These are phyloP conservation scores for Andrena flavipes DNA, from an alignment of 2,888 invertebrate species.

Conservation along the genomic window DNA sequence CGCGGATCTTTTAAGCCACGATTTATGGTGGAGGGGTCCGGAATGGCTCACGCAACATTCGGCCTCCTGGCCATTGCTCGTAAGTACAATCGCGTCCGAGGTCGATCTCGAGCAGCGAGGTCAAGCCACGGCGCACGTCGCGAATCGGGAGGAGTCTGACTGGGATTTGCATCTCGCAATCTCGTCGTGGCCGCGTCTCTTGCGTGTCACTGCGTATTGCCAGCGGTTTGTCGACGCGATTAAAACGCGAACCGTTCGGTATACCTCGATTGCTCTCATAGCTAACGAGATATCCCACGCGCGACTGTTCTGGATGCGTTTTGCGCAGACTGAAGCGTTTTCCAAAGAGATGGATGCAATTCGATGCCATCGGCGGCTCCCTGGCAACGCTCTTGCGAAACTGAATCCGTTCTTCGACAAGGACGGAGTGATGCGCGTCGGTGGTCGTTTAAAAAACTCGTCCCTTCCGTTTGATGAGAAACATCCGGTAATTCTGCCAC, in stretches of 20 bases:
- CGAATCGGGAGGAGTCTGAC: not conserved
- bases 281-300: not conserved
- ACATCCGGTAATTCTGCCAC: not conserved
- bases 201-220: not conserved
- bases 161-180: not conserved
- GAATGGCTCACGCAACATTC: slow-evolving; percentile 8
- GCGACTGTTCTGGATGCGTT: not conserved
- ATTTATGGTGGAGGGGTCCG: slow-evolving; percentile 22
- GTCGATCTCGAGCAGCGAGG: not conserved
- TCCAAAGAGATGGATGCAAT: not conserved
- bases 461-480: not conserved
- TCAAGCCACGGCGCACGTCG: not conserved
- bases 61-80: not conserved
- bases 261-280: not conserved
- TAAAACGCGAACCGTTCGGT: not conserved
- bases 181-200: not conserved
- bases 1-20: not conserved
- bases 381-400: not conserved
- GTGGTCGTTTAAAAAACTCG: not conserved
- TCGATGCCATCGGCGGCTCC: not conserved
- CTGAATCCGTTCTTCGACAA: not conserved
- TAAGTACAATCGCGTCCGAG: not conserved
- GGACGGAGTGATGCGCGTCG: not conserved
- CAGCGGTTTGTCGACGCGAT: not conserved
- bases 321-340: not conserved